Conservation (phyloP, 2,888 invertebrate species). For the Agrochola litura region DNA sequence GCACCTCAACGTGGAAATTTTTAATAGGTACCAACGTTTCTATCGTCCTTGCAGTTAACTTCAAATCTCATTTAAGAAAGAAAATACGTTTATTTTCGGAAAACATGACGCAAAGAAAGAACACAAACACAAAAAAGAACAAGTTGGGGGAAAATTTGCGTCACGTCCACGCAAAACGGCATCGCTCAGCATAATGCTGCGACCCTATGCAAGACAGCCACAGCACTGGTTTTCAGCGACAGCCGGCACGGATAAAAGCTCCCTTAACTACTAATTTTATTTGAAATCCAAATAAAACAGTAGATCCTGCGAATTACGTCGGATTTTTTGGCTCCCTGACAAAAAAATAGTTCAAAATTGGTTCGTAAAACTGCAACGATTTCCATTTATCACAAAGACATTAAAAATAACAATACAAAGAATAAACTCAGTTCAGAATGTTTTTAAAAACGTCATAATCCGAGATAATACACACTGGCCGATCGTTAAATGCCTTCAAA, state of each 20-base stretch:
- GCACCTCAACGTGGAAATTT: neutral
- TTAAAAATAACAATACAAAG: constrained; percentile 37
- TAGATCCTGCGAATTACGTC: neutral
- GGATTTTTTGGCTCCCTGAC: neutral
- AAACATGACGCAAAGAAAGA: neutral
- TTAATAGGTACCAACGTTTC: neutral
- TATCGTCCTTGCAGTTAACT: neutral
- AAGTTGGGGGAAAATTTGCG: neutral
- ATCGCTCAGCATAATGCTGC: neutral
- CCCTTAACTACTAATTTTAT: neutral
- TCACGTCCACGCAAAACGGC: neutral
- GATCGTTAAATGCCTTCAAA: constrained; percentile 72
- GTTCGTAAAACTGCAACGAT: constrained; percentile 35
- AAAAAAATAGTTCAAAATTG: constrained; percentile 27
- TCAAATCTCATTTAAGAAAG: neutral
- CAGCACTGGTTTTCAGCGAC: neutral
- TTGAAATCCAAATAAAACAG: neutral
- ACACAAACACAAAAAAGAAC: neutral
- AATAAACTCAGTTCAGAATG: constrained; percentile 28
- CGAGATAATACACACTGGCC: constrained; percentile 49
- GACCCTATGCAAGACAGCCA: neutral
- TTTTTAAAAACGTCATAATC: constrained; percentile 56
- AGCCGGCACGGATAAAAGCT: neutral
- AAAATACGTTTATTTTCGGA: no score
- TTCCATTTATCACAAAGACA: constrained; percentile 4